A percentile compares a stretch with the other conserved stretches of the same genome.
These are phyloP conservation scores for Tragelaphus strepsiceros DNA, from an alignment of 2,113 vertebrate species.

Conservation along the genomic window DNA sequence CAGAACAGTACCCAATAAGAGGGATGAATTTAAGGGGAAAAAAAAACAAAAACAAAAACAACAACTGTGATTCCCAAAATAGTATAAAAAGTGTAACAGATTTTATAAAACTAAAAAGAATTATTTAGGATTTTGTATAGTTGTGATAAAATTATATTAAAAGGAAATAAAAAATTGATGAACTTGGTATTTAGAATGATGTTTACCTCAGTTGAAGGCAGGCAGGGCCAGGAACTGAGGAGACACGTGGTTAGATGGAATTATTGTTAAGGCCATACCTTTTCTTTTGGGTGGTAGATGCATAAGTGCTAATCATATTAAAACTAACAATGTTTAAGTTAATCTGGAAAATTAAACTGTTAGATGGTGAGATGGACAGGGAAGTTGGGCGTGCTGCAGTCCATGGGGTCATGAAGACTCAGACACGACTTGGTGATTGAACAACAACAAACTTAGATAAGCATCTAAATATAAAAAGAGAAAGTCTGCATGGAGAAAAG, in stretches of 20 bases:
- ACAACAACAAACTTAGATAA: neutral
- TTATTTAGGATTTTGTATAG: neutral
- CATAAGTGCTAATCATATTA: neutral
- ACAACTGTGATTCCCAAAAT: neutral
- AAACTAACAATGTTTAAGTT: slow-evolving; percentile 20
- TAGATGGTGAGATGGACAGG: neutral
- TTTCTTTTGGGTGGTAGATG: neutral
- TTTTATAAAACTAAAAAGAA: slow-evolving; percentile 3
- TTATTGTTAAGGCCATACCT: neutral
- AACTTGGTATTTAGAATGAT: neutral
- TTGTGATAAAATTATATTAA: neutral
- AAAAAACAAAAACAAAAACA: neutral
- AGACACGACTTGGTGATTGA: neutral
- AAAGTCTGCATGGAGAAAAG: neutral
- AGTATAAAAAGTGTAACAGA: neutral
- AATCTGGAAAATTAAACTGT: neutral
- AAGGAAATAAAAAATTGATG: neutral
- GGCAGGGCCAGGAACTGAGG: neutral
- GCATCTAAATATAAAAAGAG: neutral
- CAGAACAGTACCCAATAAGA: neutral
- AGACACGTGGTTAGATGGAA: neutral
- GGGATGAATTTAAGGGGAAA: neutral
- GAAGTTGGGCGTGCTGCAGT: neutral
- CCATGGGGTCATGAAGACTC: neutral
- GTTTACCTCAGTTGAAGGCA: neutral